Conservation (phyloP, 2,113 vertebrate genomes). For the Saimiri boliviensis region DNA sequence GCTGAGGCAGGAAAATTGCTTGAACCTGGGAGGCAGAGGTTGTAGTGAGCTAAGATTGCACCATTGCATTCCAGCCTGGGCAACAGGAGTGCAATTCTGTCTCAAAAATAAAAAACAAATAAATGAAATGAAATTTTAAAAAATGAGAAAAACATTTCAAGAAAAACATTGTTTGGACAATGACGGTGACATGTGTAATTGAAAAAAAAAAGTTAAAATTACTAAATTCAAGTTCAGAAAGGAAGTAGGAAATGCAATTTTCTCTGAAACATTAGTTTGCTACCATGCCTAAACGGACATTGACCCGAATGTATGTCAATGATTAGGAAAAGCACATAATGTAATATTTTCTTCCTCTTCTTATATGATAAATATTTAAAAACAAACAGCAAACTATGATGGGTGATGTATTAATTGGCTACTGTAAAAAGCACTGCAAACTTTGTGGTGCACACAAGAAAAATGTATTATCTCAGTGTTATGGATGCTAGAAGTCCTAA, state of each 20-base stretch:
- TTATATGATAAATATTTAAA: neutral
- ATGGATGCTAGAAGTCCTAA: neutral
- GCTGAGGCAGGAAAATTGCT: no score
- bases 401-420: neutral
- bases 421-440: neutral
- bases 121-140: no score
- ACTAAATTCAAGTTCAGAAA: neutral
- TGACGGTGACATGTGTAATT: neutral
- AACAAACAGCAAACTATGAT: neutral
- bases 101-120: no score
- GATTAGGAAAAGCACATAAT: neutral
- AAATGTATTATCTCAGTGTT: neutral
- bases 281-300: rapidly evolving
- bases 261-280: neutral
- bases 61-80: no score
- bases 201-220: neutral
- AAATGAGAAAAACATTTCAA: neutral
- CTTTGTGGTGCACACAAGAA: no score
- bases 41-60: no score
- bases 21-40: no score
- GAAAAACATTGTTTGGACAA: neutral
- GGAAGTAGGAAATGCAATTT: neutral
- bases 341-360: neutral
- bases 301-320: neutral
- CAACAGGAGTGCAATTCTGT: no score